phyloP scores from a whole-genome alignment of 2,113 vertebrate species.

The Lepidothrix coronata region DNA sequence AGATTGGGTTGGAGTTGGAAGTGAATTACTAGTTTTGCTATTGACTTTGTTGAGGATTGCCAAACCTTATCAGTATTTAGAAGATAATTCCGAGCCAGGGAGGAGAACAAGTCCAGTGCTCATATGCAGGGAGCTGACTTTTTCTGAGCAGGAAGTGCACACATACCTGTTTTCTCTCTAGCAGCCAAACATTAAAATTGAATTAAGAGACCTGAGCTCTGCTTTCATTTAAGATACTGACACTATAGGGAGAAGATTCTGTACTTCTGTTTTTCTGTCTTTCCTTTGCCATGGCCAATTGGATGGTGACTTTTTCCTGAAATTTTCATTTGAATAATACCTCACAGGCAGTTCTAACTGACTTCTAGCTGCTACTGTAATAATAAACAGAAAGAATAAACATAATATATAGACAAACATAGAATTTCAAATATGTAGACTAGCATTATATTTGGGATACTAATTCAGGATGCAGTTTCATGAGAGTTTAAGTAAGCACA shows the following conservation, averaged over 20 bases:
- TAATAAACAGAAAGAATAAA: neutral
- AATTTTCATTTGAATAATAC: neutral
- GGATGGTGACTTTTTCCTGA: neutral
- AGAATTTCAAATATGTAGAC: neutral
- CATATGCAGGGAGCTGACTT: neutral
- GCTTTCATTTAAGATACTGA: accelerated
- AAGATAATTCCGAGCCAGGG: neutral
- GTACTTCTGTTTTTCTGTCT: neutral
- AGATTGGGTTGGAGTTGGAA: neutral
- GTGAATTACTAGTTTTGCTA: neutral
- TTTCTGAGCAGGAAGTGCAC: neutral
- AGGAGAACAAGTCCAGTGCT: neutral
- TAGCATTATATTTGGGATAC: neutral
- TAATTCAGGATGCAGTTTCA: neutral
- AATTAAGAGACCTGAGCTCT: neutral
- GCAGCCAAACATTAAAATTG: neutral
- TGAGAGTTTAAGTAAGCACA: neutral
- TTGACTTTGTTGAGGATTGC: neutral
- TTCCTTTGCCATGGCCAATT: neutral
- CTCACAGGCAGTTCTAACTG: neutral
- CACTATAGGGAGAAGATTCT: neutral
- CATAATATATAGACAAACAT: neutral
- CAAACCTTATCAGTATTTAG: neutral
- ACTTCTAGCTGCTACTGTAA: neutral
- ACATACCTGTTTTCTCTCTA: neutral